Base-by-base conservation (phyloP, 2,113 vertebrate genomes). In the Martes martes region DNA sequence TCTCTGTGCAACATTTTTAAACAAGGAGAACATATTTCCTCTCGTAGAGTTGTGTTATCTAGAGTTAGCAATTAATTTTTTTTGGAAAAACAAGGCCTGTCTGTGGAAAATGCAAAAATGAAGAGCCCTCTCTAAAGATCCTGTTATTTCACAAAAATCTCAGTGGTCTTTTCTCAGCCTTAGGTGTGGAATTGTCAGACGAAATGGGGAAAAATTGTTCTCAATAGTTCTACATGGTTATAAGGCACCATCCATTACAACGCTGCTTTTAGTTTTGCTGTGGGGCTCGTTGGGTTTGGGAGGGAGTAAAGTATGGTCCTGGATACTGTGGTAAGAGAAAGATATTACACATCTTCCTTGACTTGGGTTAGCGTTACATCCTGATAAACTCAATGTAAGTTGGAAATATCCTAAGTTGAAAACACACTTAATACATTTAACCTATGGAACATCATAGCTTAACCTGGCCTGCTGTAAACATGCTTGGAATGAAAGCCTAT, bases 131-230 rank as follows among this genome's bases (percentile, higher is more conserved):
- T 74, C 82, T 65, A 92, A 95, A 91, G 36, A 93, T 84, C 19
- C 28, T 93, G 16, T 79, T 91, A 31, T 93, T 96, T 95, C 71
- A 36, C 57, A 88, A 88, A 96, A 85, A 81, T 85, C n/a, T 96
- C 57, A 50, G 26, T 95, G 73, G 2, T 84, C 13, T 73, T 94
- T 96, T 97, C 61, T 79, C 13, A 92, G 84, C 11, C 28, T 45
- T 81, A 52, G 85, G 93, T 78, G 52, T 79, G 52, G 52, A 78
- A 81, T 50, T 79, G 16, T 74, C 31, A 78, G 39, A n/a, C 42
- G n/a, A 96, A 59, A 88, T 50, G 11, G 55, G 28, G 67, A 61
- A 80, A 84, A 94, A 79, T 71, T 69, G 18, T 90, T 94, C 24
- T 67, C 59, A 71, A 4, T 71, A 71, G 65, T 82, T 94, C 39